phyloP scores from a whole-genome alignment of 2,888 invertebrate genomes.

The Iphiclides podalirius region DNA sequence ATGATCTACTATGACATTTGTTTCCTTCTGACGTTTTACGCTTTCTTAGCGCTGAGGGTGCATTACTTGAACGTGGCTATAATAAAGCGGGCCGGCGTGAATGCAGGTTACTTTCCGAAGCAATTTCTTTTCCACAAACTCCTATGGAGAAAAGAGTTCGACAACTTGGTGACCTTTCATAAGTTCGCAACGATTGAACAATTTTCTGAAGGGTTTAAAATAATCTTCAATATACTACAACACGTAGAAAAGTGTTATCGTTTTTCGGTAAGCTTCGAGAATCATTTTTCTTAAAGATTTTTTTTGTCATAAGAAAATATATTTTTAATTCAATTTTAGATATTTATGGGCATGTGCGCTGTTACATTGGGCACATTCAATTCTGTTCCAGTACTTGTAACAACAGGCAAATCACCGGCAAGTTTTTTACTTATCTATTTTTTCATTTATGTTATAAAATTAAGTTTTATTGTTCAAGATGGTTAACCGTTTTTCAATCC shows the following conservation, averaged over 20 bases:
- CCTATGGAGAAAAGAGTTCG: slow-evolving; percentile 47
- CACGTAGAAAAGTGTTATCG: slow-evolving; percentile 38
- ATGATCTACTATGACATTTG: slow-evolving; percentile 43
- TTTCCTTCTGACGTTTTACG: slow-evolving; percentile 36
- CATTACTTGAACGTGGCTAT: slow-evolving; percentile 55
- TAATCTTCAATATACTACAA: slow-evolving; percentile 42
- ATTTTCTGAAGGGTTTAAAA: slow-evolving; percentile 40
- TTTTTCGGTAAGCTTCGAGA: slow-evolving; percentile 43
- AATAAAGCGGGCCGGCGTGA: slow-evolving; percentile 45
- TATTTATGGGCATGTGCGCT: slow-evolving; percentile 34
- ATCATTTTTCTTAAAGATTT: background rate
- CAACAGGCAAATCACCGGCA: slow-evolving; percentile 43
- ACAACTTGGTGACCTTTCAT: slow-evolving; percentile 46
- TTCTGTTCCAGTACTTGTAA: slow-evolving; percentile 44
- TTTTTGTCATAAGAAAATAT: too few species aligned
- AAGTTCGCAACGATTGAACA: slow-evolving; percentile 34
- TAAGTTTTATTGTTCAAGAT: too few species aligned
- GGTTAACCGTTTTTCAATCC: too few species aligned
- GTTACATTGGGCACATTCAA: slow-evolving; percentile 44
- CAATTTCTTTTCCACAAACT: slow-evolving; percentile 43
- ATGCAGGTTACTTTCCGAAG: slow-evolving; percentile 46
- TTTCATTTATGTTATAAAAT: too few species aligned
- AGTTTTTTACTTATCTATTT: slow-evolving; percentile 19
- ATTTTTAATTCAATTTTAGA: slow-evolving; percentile 35
- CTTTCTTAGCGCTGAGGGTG: slow-evolving; percentile 42